phyloP scores from a whole-genome alignment of 2,797 vertebrate genomes.

The Argyrosomus regius region DNA sequence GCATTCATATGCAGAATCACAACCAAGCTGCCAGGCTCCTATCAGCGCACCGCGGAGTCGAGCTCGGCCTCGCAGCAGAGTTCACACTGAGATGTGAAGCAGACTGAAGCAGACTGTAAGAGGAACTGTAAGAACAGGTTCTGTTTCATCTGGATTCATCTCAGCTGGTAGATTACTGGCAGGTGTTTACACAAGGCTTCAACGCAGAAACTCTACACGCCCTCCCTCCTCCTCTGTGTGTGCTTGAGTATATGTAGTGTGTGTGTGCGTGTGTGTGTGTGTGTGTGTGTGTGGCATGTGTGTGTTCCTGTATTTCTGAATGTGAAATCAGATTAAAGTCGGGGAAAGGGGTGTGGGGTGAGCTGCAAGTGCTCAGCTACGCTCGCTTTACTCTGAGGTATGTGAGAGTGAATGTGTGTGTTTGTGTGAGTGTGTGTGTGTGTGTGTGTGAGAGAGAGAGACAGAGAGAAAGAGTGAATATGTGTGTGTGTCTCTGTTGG shows the following conservation, averaged over 20 bases:
- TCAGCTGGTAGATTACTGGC: slow-evolving; percentile 73
- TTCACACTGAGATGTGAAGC: slow-evolving; percentile 62
- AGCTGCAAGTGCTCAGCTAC: slow-evolving; percentile 62
- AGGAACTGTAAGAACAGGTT: slow-evolving; percentile 65
- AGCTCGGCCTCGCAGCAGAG: slow-evolving; percentile 46
- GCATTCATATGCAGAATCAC: slow-evolving; percentile 47
- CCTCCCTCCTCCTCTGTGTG: slow-evolving; percentile 8
- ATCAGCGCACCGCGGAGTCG: slow-evolving; percentile 22
- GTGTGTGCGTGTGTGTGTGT: slow-evolving; percentile 51
- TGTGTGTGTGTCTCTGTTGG: slow-evolving; percentile 27
- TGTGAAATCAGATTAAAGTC: slow-evolving; percentile 75
- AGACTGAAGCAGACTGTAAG: slow-evolving; percentile 49
- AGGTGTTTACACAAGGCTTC: slow-evolving; percentile 77
- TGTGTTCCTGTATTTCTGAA: slow-evolving; percentile 61
- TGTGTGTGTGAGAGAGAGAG: not conserved
- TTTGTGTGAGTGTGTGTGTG: slow-evolving; percentile 41
- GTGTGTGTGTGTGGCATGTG: slow-evolving; percentile 47
- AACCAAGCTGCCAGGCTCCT: slow-evolving; percentile 39
- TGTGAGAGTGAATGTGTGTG: slow-evolving; percentile 50
- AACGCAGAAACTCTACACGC: slow-evolving; percentile 49
- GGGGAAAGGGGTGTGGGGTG: slow-evolving; percentile 30
- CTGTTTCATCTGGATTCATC: slow-evolving; percentile 75
- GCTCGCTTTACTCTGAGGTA: slow-evolving; percentile 76
- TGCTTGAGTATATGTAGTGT: slow-evolving; percentile 45
- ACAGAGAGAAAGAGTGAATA: no score